These are phyloP conservation scores for Diaphora mendica DNA, from an alignment of 2,888 invertebrate species.

Conservation along the genomic window DNA sequence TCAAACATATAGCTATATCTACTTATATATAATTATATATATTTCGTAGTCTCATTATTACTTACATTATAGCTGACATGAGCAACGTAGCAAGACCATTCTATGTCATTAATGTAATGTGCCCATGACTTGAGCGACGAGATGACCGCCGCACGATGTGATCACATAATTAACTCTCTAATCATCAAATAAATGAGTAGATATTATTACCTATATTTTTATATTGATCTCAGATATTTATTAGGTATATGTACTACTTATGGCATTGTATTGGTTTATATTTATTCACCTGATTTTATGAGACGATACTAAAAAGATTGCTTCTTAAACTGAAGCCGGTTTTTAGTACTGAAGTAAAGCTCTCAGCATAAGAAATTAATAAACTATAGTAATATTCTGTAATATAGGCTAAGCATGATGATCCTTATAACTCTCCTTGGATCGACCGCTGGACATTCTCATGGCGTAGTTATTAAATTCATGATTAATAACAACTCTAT, in stretches of 20 bases:
- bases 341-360: too few species aligned
- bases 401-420: background rate
- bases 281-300: too few species aligned
- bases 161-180: constrained; percentile 45
- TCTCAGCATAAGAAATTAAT: background rate
- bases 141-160: constrained; percentile 35
- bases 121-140: constrained; percentile 39
- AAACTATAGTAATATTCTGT: background rate
- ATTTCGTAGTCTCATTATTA: constrained; percentile 44
- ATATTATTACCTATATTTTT: constrained; percentile 30
- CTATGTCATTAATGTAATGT: constrained; percentile 54
- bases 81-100: constrained; percentile 44
- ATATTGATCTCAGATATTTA: constrained; percentile 6
- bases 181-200: constrained; percentile 35
- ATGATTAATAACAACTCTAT: background rate
- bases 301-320: too few species aligned
- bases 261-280: too few species aligned
- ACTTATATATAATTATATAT: too few species aligned
- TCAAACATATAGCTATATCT: too few species aligned
- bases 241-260: too few species aligned
- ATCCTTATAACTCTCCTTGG: background rate
- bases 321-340: too few species aligned
- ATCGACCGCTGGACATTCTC: background rate
- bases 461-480: background rate
- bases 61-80: constrained; percentile 18